Evolutionary conservation across 2,113 vertebrate genomes (phyloP).

Genomic region (Heloderma charlesbogerti): DNA sequence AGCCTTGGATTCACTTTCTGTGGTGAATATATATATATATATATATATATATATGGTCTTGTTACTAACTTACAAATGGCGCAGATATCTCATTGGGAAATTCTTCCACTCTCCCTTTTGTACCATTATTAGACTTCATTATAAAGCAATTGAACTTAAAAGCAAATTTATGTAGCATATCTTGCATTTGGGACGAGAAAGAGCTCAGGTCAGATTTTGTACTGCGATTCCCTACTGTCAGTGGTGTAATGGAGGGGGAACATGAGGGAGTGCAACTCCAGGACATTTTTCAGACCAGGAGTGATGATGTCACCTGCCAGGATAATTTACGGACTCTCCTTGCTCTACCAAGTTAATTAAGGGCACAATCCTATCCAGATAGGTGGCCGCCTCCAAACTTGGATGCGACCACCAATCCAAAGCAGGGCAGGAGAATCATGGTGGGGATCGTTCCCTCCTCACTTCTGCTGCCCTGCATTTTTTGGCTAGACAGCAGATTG

Average conservation of each 20-base stretch:
- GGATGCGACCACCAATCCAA: no score
- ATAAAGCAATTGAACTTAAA: not conserved
- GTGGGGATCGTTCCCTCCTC: no score
- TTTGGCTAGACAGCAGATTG: no score
- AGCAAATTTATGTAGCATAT: constrained; percentile 2
- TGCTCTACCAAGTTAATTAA: no score
- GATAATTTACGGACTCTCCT: not conserved
- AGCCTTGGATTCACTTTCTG: not conserved
- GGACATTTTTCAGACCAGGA: not conserved
- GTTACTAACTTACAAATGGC: not conserved
- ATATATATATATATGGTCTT: not conserved
- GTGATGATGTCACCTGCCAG: not conserved
- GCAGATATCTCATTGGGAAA: not conserved
- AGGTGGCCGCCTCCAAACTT: no score
- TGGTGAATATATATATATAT: not conserved
- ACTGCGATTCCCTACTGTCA: not conserved
- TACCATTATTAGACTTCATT: not conserved
- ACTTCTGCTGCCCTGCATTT: no score
- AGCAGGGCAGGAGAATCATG: no score
- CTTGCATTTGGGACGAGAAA: not conserved
- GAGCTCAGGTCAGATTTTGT: not conserved
- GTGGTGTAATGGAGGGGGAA: not conserved
- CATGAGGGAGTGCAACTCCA: not conserved
- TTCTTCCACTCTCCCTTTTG: not conserved
- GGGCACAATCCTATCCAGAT: no score